phyloP scores from a whole-genome alignment of 2,113 vertebrate species.

The Vulpes lagopus region DNA sequence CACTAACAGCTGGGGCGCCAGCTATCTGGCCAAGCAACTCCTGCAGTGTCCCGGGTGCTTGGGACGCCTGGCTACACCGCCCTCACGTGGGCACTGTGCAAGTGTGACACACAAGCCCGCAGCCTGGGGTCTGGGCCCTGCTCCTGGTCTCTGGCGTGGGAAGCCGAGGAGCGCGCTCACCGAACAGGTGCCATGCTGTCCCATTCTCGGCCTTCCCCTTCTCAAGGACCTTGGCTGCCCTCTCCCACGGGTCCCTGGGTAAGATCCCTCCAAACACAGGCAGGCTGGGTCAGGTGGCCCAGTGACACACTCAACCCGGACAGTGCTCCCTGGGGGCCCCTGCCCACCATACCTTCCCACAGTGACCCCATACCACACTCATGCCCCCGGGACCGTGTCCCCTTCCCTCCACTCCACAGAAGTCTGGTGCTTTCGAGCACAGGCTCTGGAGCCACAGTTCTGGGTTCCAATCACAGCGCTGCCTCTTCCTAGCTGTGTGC shows the following conservation, averaged over 20 bases:
- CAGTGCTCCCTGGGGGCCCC: neutral
- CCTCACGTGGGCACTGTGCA: neutral
- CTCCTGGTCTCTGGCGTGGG: neutral
- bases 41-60: neutral
- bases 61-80: neutral
- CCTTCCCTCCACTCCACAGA: fast-evolving
- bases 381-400: neutral
- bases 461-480: neutral
- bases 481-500: neutral
- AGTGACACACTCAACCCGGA: neutral
- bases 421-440: neutral
- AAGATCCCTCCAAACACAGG: neutral
- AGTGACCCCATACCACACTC: fast-evolving
- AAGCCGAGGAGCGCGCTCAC: fast-evolving
- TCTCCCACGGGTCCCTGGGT: neutral
- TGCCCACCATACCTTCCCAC: neutral
- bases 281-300: neutral
- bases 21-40: neutral
- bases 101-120: fast-evolving
- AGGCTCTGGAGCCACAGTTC: neutral
- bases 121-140: neutral
- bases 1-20: neutral
- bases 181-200: neutral
- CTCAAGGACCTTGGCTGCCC: neutral
- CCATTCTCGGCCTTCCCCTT: neutral